phyloP scores from a whole-genome alignment of 2,797 vertebrate species.

The Pseudocheirus occidentalis region DNA sequence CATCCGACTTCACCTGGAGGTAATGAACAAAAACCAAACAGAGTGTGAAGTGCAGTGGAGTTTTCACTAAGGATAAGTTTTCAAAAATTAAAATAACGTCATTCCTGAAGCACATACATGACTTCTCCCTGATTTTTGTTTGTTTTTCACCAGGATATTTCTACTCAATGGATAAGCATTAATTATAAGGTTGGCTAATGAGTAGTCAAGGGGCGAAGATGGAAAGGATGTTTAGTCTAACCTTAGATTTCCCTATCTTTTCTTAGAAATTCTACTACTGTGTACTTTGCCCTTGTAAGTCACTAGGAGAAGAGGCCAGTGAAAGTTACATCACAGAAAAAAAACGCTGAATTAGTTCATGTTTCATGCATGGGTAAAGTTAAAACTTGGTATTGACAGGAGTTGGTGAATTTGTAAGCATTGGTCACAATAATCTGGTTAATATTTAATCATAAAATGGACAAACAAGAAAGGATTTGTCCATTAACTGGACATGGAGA shows the following conservation, averaged over 20 bases:
- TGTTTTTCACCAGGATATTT: conserved; percentile 55
- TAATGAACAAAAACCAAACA: conserved; percentile 69
- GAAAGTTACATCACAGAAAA: background rate
- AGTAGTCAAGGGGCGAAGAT: background rate
- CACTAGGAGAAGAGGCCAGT: background rate
- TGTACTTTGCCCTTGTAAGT: background rate
- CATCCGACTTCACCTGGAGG: conserved; percentile 68
- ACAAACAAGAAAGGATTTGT: background rate
- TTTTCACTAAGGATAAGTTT: conserved; percentile 67
- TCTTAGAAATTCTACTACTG: conserved; percentile 9
- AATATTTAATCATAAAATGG: conserved; percentile 10
- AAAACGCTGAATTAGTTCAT: background rate
- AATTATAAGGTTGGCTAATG: conserved; percentile 68
- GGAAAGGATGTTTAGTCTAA: conserved; percentile 21
- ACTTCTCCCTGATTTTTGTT: conserved; percentile 45
- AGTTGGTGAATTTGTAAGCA: conserved; percentile 23
- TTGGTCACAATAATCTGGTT: background rate
- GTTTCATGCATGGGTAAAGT: conserved; percentile 14
- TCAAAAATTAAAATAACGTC: conserved; percentile 69
- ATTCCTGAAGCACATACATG: conserved; percentile 64
- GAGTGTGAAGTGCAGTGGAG: conserved; percentile 43
- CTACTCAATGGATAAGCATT: conserved; percentile 14
- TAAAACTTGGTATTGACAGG: conserved; percentile 20
- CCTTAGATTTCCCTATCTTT: conserved; percentile 60
- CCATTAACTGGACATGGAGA: background rate